Base-by-base conservation (phyloP, 92 coral and sea anemone species). In the Umimayanthus kanabou region DNA sequence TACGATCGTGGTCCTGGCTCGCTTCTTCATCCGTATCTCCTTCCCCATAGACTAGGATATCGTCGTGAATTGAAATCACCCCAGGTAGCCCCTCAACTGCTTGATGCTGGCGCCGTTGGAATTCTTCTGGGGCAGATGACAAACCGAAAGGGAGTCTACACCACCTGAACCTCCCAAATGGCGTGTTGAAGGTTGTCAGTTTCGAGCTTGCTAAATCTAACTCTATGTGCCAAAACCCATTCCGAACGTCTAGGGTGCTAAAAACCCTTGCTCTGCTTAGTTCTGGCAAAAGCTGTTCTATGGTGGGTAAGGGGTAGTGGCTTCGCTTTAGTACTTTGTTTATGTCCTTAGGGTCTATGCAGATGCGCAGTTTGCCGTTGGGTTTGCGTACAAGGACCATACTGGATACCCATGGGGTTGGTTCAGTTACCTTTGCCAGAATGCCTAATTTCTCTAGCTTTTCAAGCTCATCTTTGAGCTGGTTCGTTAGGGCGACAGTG, bases 131-230 rank as follows among this genome's bases (percentile, higher is more conserved):
- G 37, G 37, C 37, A 33, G 37, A 33, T 33, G 37, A 33, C 37
- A 33, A 33, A 33, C 49, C 8, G 9, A 45, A 45, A 45, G 49
- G 49, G 8, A 45, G 65, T 73, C 88, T 66, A 11, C 39, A 82
- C 90, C 65, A 85, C 13, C 90, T 28, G 72, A 71, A 79, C 18
- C 90, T 15, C 20, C 90, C 86, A 58, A 85, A 86, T 3, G 90
- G 90, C 9, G 92, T 77, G 79, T 87, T 81, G 73, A 87, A 90
- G 10, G 91, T 87, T 18, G 84, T 80, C 10, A 90, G 90, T 16
- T 29, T 43, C 16, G 85, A 76, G 58, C 87, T 33, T 33, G 37
- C 37, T 33, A 33, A 33, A 33, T 33, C 37, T 33, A 33, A 33
- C 37, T 33, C 37, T 33, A 33, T 33, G 37, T 33, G 37, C 37